Evolutionary conservation across 2,888 invertebrate species (phyloP).

Genomic region (Lithophane ornitopus): DNA sequence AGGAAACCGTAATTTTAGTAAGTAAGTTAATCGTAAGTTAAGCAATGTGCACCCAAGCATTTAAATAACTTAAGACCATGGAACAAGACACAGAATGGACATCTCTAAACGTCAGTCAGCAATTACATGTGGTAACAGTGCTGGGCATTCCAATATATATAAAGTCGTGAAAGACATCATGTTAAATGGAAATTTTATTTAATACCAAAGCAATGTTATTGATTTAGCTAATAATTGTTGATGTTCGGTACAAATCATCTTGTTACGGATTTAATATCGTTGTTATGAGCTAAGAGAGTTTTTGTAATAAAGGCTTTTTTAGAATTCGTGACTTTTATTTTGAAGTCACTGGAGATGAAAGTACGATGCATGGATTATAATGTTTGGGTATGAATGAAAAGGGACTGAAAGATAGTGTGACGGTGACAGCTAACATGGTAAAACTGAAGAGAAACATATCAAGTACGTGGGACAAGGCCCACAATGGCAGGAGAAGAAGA

Average conservation of each 20-base stretch:
- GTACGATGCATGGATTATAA: neutral
- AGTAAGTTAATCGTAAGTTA: slow-evolving; percentile 82
- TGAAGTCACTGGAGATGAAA: neutral
- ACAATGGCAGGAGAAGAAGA: neutral
- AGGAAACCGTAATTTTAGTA: slow-evolving; percentile 88
- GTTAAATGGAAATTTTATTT: slow-evolving; percentile 67
- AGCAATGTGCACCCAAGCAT: slow-evolving; percentile 85
- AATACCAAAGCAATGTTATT: slow-evolving; percentile 70
- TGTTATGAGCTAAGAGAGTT: slow-evolving; percentile 83
- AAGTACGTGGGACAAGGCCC: neutral
- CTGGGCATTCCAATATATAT: slow-evolving; percentile 87
- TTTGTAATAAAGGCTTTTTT: slow-evolving; percentile 85
- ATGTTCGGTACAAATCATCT: slow-evolving; percentile 76
- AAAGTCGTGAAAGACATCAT: slow-evolving; percentile 84
- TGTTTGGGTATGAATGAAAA: neutral
- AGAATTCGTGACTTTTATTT: slow-evolving; percentile 64
- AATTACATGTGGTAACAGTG: slow-evolving; percentile 71
- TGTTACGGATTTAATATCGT: slow-evolving; percentile 80
- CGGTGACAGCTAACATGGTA: neutral
- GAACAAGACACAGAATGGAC: slow-evolving; percentile 51
- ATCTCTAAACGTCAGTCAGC: slow-evolving; percentile 53
- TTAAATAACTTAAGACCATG: slow-evolving; percentile 78
- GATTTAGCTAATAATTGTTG: slow-evolving; percentile 71
- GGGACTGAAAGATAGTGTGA: too few species aligned
- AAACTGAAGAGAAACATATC: neutral